A percentile compares a stretch with the other conserved stretches of the same genome.
These are phyloP conservation scores for Trinorchestia longiramus DNA, from an alignment of 1,140 invertebrate genomes.

Conservation along the genomic window DNA sequence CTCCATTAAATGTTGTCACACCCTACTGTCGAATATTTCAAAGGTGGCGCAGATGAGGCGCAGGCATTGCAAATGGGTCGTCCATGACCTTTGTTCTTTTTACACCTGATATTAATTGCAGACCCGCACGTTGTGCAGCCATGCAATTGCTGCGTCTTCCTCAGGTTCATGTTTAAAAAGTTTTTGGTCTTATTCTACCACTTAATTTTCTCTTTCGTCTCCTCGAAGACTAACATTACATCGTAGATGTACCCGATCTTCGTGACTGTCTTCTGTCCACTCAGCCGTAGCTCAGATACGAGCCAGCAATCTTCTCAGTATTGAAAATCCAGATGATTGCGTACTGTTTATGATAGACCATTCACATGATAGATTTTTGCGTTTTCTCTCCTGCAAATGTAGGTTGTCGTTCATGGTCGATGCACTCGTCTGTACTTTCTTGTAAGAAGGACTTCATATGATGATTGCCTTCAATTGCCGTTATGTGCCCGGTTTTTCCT, in stretches of 20 bases:
- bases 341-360: background rate
- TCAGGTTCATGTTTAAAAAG: background rate
- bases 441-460: background rate
- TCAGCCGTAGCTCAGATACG: background rate
- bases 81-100: background rate
- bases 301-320: background rate
- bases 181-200: background rate
- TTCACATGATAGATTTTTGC: background rate
- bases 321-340: background rate
- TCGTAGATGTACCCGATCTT: background rate
- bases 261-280: background rate
- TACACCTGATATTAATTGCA: background rate
- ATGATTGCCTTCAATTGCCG: background rate
- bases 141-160: background rate
- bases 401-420: conserved; percentile 4
- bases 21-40: background rate
- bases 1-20: background rate
- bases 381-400: conserved; percentile 21
- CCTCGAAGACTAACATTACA: background rate
- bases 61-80: background rate
- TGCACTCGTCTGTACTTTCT: background rate
- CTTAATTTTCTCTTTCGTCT: background rate
- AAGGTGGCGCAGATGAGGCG: background rate
- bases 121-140: background rate
- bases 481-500: background rate